These are phyloP conservation scores for Drosophila nannoptera DNA, from an alignment of 1,140 invertebrate genomes.

Conservation along the genomic window DNA sequence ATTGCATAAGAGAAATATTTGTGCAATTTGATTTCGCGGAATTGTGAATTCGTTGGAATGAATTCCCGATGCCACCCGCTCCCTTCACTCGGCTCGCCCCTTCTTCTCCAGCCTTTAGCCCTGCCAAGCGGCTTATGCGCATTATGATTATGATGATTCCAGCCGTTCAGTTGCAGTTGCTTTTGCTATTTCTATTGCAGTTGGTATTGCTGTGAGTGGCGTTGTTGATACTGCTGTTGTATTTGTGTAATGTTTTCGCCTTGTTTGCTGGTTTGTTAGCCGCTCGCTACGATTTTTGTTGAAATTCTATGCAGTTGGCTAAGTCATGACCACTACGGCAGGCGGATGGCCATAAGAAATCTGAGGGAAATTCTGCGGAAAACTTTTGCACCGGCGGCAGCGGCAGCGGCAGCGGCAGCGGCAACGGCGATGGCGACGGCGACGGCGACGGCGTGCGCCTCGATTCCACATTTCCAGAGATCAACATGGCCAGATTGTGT, in stretches of 20 bases:
- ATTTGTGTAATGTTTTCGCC: conserved; percentile 69
- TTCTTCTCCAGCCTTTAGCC: conserved; percentile 12
- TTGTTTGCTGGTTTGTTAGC: conserved; percentile 77
- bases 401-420: conserved; percentile 6
- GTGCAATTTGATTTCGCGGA: conserved; percentile 78
- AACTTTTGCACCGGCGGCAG: conserved; percentile 54
- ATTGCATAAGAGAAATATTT: conserved; percentile 78
- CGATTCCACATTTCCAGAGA: conserved; percentile 43
- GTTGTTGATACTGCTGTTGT: conserved; percentile 22
- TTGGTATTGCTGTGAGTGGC: not conserved
- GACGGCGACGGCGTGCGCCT: not conserved
- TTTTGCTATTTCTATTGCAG: conserved; percentile 29
- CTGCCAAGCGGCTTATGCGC: conserved; percentile 64
- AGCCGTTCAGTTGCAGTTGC: conserved; percentile 47
- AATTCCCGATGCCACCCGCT: conserved; percentile 48
- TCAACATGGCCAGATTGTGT: conserved; percentile 77
- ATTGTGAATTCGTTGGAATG: conserved; percentile 78
- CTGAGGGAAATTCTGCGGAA: conserved; percentile 69
- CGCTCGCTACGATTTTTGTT: conserved; percentile 70
- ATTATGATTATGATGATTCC: conserved; percentile 77
- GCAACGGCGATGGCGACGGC: conserved; percentile 3
- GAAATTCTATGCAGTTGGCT: conserved; percentile 70
- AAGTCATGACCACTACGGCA: conserved; percentile 64
- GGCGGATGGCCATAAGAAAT: conserved; percentile 39
- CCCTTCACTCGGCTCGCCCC: not conserved